Evolutionary conservation across 2,113 vertebrate genomes (phyloP).

Genomic region (Nesoenas mayeri): DNA sequence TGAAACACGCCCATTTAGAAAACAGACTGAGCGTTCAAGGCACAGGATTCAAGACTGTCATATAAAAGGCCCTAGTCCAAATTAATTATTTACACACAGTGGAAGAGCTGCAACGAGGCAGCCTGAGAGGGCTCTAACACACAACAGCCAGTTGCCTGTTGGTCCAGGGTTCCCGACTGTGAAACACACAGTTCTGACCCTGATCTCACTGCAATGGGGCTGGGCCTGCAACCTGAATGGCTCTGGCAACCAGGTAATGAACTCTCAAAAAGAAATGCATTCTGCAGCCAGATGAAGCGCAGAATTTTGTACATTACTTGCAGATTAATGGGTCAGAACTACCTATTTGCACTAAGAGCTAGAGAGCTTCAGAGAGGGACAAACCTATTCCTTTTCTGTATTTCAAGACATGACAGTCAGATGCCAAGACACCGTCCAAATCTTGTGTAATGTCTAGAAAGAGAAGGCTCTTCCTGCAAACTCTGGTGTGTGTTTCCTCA

Average conservation of each 20-base stretch:
- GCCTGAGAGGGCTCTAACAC: neutral
- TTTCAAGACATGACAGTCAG: neutral
- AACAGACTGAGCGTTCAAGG: neutral
- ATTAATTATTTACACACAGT: neutral
- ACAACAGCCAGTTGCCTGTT: neutral
- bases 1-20: neutral
- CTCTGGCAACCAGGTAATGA: neutral
- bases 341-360: neutral
- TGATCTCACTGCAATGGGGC: neutral
- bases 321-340: neutral
- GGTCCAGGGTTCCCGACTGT: neutral
- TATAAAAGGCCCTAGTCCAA: neutral
- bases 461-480: neutral
- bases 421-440: neutral
- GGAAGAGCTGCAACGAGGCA: neutral
- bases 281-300: neutral
- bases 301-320: accelerated
- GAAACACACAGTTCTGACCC: neutral
- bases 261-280: neutral
- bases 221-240: neutral
- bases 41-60: neutral
- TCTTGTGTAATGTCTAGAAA: neutral
- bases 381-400: neutral
- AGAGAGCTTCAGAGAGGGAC: neutral
- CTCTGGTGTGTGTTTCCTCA: neutral